These are phyloP conservation scores for Anthoscopus minutus DNA, from an alignment of 2,113 vertebrate genomes.

Conservation along the genomic window DNA sequence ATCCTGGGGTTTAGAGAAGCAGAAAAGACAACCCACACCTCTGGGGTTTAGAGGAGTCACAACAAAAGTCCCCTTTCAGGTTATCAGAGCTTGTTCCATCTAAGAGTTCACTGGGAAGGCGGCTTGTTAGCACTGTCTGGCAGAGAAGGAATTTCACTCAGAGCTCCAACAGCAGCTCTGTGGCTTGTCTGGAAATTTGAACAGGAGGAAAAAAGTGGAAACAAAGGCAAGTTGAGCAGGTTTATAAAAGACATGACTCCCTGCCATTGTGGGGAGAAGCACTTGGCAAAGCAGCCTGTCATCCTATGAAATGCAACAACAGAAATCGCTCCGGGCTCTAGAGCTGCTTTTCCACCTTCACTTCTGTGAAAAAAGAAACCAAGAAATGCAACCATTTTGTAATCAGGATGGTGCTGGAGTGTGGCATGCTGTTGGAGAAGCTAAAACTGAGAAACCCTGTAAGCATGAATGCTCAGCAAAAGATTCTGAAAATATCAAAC, in stretches of 20 bases:
- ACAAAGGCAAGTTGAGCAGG: neutral
- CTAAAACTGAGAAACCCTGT: too few species aligned
- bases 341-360: neutral
- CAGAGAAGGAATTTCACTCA: neutral
- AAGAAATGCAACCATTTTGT: neutral
- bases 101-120: neutral
- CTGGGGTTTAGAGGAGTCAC: neutral
- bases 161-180: neutral
- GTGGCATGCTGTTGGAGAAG: too few species aligned
- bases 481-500: too few species aligned
- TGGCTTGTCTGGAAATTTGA: neutral
- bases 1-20: neutral
- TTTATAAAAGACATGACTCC: neutral
- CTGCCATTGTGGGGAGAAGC: neutral
- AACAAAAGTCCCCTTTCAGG: neutral
- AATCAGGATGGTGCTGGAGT: neutral
- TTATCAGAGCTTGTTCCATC: slow-evolving; percentile 4
- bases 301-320: neutral
- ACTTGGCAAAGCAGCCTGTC: neutral
- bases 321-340: neutral
- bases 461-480: too few species aligned
- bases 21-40: neutral
- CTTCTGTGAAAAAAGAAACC: neutral
- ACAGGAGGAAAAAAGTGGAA: neutral
- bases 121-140: slow-evolving; percentile 17